These are phyloP conservation scores for Agrilus planipennis DNA, from an alignment of 1,140 invertebrate species.

Conservation along the genomic window DNA sequence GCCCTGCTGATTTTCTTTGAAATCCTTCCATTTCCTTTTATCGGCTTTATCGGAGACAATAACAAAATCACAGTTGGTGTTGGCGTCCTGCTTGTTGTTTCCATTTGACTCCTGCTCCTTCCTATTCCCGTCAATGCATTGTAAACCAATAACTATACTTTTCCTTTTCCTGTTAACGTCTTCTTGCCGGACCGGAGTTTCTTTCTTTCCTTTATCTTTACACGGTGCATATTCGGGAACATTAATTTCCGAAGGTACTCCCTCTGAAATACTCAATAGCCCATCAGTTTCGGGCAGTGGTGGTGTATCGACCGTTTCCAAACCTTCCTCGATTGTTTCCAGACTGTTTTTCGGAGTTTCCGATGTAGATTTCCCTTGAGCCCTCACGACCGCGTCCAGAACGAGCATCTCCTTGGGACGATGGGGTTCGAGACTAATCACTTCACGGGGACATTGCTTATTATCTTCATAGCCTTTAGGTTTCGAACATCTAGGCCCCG, in stretches of 20 bases:
- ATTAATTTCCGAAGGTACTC: not conserved
- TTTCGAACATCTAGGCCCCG: constrained; percentile 1
- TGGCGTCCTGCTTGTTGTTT: too few species aligned
- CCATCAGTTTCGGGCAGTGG: not conserved
- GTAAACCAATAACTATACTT: not conserved
- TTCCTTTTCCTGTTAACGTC: not conserved
- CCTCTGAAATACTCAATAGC: not conserved
- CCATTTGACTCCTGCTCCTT: too few species aligned
- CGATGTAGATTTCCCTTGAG: too few species aligned
- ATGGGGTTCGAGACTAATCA: too few species aligned
- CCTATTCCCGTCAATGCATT: not conserved
- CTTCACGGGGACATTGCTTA: too few species aligned
- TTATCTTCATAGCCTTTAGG: not conserved
- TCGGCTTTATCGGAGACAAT: too few species aligned
- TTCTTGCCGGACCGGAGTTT: not conserved
- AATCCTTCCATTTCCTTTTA: too few species aligned
- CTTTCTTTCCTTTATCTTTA: not conserved
- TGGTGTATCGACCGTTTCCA: not conserved
- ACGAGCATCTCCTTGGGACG: too few species aligned
- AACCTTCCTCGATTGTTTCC: not conserved
- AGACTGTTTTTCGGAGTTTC: not conserved
- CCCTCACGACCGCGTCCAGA: too few species aligned
- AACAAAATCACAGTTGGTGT: too few species aligned
- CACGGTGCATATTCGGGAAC: not conserved
- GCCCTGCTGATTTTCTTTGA: too few species aligned